phyloP scores from a whole-genome alignment of 1,140 invertebrate genomes.

The Tribolium madens region DNA sequence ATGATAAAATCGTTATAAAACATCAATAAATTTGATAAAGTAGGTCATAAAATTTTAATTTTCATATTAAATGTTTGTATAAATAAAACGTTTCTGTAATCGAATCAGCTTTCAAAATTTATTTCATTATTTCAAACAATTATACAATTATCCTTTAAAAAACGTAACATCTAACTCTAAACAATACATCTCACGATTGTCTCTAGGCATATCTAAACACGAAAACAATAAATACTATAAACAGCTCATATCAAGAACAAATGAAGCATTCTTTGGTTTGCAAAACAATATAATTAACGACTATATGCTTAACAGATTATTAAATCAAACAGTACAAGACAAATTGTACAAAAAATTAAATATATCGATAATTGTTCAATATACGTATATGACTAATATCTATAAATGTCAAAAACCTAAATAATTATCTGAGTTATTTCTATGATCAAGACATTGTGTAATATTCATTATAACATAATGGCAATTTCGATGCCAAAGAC shows the following conservation, averaged over 20 bases:
- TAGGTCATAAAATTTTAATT: too few relatives aligned
- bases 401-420: not conserved
- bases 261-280: not conserved
- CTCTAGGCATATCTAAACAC: conserved; percentile 32
- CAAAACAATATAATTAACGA: not conserved
- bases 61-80: too few relatives aligned
- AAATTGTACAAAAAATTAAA: not conserved
- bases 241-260: not conserved
- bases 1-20: too few relatives aligned
- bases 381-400: not conserved
- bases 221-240: conserved; percentile 11
- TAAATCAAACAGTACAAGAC: conserved; percentile 1
- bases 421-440: not conserved
- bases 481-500: conserved; percentile 22
- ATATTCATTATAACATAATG: not conserved
- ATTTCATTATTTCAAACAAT: conserved; percentile 20
- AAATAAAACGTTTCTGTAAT: not conserved
- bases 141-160: conserved; percentile 28
- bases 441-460: not conserved
- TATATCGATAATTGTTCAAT: not conserved
- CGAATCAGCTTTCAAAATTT: conserved; percentile 1
- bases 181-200: conserved; percentile 28
- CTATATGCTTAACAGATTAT: not conserved
- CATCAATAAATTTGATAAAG: too few relatives aligned
- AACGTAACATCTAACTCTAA: conserved; percentile 2